These are phyloP conservation scores for Aurelia coerulea DNA, from an alignment of 30 jellyfish, hydroid and myxozoan genomes.

Conservation along the genomic window DNA sequence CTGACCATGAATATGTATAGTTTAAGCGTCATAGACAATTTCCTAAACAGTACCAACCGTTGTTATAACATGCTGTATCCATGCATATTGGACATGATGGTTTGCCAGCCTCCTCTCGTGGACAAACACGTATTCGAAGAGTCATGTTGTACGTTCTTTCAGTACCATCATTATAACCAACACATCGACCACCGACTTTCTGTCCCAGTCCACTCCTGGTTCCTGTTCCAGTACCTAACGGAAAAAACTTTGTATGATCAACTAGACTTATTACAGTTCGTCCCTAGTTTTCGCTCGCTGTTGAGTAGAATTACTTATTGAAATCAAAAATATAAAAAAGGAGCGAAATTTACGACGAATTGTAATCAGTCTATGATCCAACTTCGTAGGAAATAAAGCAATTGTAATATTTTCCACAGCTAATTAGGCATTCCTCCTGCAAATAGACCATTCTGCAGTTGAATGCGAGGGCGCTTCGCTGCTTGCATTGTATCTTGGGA, in stretches of 20 bases:
- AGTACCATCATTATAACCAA: not conserved
- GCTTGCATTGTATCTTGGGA: no score
- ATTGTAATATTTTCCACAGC: no score
- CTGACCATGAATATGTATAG: no score
- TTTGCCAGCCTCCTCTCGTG: constrained; percentile 33
- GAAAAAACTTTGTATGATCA: not conserved
- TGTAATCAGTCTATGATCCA: no score
- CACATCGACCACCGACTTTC: constrained; percentile 56
- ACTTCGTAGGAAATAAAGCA: no score
- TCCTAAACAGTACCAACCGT: constrained; percentile 10
- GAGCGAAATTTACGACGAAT: no score
- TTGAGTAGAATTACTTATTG: not conserved
- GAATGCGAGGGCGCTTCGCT: no score
- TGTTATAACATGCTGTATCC: constrained; percentile 38
- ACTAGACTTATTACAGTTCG: not conserved
- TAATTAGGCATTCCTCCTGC: no score
- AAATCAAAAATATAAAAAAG: not conserved
- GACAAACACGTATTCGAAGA: constrained; percentile 26
- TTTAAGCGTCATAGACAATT: no score
- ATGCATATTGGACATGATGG: constrained; percentile 38
- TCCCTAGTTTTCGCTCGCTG: not conserved
- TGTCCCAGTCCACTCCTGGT: not conserved
- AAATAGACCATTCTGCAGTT: no score
- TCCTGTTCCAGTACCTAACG: constrained; percentile 54
- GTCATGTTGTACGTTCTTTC: constrained; percentile 16